These are phyloP conservation scores for Intellagama lesueurii DNA, from an alignment of 2,797 vertebrate genomes.

Conservation along the genomic window DNA sequence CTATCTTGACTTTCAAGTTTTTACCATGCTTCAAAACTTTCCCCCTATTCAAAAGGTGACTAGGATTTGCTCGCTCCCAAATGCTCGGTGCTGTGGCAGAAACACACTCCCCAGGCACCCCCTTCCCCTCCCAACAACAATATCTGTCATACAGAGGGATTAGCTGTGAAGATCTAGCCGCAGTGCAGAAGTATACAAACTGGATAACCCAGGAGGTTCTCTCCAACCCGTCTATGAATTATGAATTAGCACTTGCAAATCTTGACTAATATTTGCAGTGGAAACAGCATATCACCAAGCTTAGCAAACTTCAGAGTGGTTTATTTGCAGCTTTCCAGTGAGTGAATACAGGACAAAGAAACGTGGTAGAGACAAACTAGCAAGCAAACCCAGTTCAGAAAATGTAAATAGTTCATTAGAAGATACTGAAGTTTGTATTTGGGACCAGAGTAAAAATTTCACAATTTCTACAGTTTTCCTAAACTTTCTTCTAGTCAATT, in stretches of 20 bases:
- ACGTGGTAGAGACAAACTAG: conserved; percentile 10
- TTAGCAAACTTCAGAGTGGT: conserved; percentile 49
- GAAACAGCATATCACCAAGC: conserved; percentile 45
- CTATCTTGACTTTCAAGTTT: background rate
- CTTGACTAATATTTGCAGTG: conserved; percentile 52
- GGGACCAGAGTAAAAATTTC: background rate
- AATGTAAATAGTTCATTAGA: conserved; percentile 59
- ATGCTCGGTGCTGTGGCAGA: conserved; percentile 26
- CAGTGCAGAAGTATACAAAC: conserved; percentile 12
- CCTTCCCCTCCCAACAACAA: rapidly evolving
- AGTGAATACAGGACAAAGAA: conserved; percentile 30
- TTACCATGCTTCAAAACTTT: background rate
- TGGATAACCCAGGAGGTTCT: conserved; percentile 13
- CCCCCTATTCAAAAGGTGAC: background rate
- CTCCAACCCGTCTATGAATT: background rate
- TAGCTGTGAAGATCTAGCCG: background rate
- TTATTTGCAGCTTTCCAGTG: conserved; percentile 45
- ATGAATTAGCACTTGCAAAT: conserved; percentile 36
- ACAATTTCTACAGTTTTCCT: no score
- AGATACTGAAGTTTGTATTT: conserved; percentile 43
- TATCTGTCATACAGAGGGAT: rapidly evolving
- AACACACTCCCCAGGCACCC: background rate
- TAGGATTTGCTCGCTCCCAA: background rate
- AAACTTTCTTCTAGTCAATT: no score
- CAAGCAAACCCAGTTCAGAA: conserved; percentile 48